These are phyloP conservation scores for Polypterus bichir DNA, from an alignment of 2,113 vertebrate genomes.

Conservation along the genomic window DNA sequence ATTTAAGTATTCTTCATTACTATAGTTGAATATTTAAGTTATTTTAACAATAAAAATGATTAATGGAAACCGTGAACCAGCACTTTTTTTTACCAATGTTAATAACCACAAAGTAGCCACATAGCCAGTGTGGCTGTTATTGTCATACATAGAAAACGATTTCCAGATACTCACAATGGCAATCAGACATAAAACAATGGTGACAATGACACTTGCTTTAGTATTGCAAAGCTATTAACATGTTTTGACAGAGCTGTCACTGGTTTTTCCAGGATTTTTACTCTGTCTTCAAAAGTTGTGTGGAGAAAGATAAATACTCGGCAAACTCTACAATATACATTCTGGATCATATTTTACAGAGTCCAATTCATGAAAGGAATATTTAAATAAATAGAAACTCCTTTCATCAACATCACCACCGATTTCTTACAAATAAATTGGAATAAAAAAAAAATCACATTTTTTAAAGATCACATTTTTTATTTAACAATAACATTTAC, in stretches of 20 bases:
- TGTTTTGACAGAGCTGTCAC: too few relatives aligned
- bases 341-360: too few relatives aligned
- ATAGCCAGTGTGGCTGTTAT: conserved; percentile 47
- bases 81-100: conserved; percentile 36
- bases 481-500: conserved; percentile 6
- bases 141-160: conserved; percentile 35
- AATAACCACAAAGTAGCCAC: conserved; percentile 52
- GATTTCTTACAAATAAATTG: too few relatives aligned
- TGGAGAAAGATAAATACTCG: too few relatives aligned
- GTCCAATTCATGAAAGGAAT: too few relatives aligned
- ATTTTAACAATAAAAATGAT: conserved; percentile 51
- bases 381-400: too few relatives aligned
- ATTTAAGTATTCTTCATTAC: conserved; percentile 40
- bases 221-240: too few relatives aligned
- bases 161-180: conserved; percentile 38
- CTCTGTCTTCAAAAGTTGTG: too few relatives aligned
- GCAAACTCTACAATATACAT: too few relatives aligned
- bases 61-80: conserved; percentile 49
- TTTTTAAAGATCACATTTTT: conserved; percentile 6
- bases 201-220: too few relatives aligned
- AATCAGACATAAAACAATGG: neutral
- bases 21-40: conserved; percentile 43
- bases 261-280: too few relatives aligned
- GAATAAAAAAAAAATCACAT: conserved; percentile 5
- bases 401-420: too few relatives aligned